Base-by-base conservation (phyloP, 2,888 invertebrate genomes). In the Suillia variegata region DNA sequence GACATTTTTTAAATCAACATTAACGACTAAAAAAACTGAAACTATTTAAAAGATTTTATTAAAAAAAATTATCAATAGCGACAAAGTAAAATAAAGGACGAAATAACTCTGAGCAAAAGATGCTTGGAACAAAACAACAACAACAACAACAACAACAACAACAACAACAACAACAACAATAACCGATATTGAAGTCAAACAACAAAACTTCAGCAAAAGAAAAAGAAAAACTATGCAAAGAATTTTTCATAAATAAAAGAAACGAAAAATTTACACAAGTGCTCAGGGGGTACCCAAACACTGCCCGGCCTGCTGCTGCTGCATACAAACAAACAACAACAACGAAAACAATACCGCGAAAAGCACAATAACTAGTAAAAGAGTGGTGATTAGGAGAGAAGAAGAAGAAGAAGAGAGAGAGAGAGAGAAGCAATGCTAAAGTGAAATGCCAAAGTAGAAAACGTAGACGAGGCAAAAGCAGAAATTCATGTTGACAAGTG, bases 401-500 rank as follows among this genome's bases (percentile, higher is more conserved):
- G n/a, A 13, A 13, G 10, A 26, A 38, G 3, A 38, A n/a, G 38
- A 5, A 38, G n/a, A 10, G 10, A 38, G 38, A 4, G 10, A 38
- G 38, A 4, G n/a, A 38, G 12, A 38, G 4, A 38, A 38, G n/a
- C n/a, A n/a, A n/a, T 38, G 38, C 4, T 38, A n/a, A 4, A 4
- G 10, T 10, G 38, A n/a, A 12, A 8, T 10, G 38, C 38, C 3
- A 26, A 10, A 38, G 38, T 3, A 31, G 10, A n/a, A 38, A 38
- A 13, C 13, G 38, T n/a, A 38, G 38, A 26, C 26, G n/a, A n/a
- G 38, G 10, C 45, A 70, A 73, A 70, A 72, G 70, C 71, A 67
- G 70, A 73, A 70, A 70, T 71, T 73, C 71, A 71, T 71, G 73
- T 71, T 73, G 73, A 73, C 72, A 73, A 72, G 70, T 70, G 70